Conservation (phyloP, 1,140 invertebrate species). For the Pectinophora gossypiella region DNA sequence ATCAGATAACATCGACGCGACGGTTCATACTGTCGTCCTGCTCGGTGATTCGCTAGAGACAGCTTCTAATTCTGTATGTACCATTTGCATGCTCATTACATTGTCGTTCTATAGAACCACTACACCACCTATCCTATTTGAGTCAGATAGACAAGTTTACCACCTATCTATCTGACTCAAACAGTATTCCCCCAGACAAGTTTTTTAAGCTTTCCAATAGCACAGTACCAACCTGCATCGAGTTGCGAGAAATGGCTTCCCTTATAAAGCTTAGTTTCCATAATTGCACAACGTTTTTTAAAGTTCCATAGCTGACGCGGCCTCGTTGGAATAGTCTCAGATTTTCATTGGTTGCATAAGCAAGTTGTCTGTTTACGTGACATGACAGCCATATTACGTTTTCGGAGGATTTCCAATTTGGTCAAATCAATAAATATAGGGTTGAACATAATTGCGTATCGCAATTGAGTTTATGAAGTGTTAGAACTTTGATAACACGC, state of each 20-base stretch:
- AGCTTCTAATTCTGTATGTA: conserved; percentile 6
- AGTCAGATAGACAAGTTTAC: no score
- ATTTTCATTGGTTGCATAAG: conserved; percentile 28
- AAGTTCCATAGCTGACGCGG: background rate
- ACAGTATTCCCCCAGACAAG: conserved; percentile 15
- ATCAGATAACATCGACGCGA: conserved; percentile 11
- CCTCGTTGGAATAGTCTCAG: background rate
- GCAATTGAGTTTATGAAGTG: no score
- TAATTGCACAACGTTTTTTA: conserved; percentile 20
- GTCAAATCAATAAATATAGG: conserved; percentile 1
- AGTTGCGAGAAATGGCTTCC: conserved; percentile 25
- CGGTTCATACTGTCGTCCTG: background rate
- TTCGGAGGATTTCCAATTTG: conserved; percentile 10
- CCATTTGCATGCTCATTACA: conserved; percentile 6
- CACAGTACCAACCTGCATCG: background rate
- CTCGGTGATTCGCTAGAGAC: background rate
- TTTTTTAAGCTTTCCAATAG: no score
- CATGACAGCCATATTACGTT: conserved; percentile 8
- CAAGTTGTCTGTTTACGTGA: conserved; percentile 9
- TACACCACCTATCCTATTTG: no score
- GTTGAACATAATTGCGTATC: no score
- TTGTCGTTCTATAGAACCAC: conserved; percentile 22
- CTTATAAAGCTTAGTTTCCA: conserved; percentile 17
- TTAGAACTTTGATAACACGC: no score
- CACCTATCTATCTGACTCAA: conserved; percentile 29